Percentiles rank a stretch among this genome's conserved stretches.
Evolutionary conservation across 2,113 vertebrate species (phyloP).

Genomic region (Prunella himalayana): DNA sequence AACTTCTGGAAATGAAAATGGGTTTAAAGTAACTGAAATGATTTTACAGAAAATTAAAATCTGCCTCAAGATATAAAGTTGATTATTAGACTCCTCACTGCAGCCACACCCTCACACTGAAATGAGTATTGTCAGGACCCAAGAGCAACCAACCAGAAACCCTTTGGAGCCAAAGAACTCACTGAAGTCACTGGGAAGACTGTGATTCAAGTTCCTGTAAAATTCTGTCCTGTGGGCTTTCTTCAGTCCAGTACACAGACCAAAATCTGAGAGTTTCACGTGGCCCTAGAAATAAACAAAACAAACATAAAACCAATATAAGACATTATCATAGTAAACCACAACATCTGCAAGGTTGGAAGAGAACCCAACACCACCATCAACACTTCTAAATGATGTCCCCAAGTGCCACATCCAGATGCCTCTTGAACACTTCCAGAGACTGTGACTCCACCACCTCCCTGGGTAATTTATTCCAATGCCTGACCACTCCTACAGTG

Average conservation of each 20-base stretch:
- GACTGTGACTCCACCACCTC: background rate
- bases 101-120: background rate
- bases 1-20: background rate
- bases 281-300: slow-evolving; percentile 79
- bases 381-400: background rate
- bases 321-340: background rate
- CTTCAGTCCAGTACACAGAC: slow-evolving; percentile 94
- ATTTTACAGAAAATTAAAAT: background rate
- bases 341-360: background rate
- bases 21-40: background rate
- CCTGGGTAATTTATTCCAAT: background rate
- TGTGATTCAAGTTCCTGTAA: slow-evolving; percentile 96
- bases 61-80: background rate
- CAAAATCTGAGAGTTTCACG: slow-evolving; percentile 96
- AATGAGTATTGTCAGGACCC: background rate
- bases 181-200: slow-evolving; percentile 95
- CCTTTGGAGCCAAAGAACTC: slow-evolving; percentile 57
- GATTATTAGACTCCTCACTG: background rate
- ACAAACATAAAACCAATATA: accelerated
- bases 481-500: background rate
- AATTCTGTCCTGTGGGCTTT: slow-evolving; percentile 97
- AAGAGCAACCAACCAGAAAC: accelerated
- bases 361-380: background rate
- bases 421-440: background rate
- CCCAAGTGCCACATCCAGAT: background rate